Evolutionary conservation across 2,113 vertebrate species (phyloP).

Genomic region (Tricholaema leucomelas): DNA sequence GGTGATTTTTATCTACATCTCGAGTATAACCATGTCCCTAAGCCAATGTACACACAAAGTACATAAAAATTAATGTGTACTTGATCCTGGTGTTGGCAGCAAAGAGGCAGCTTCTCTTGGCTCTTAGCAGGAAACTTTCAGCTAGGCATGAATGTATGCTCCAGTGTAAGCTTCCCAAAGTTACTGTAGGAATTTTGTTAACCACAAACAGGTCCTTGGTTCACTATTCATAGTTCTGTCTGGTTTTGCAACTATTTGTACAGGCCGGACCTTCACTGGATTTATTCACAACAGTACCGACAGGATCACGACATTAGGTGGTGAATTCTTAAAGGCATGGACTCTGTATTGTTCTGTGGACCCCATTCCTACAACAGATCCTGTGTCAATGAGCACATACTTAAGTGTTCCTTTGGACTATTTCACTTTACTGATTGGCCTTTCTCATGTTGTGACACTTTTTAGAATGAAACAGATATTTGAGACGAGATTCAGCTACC

Average conservation of each 20-base stretch:
- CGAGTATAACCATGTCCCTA: neutral
- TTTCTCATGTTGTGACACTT: neutral
- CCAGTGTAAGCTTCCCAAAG: slow-evolving; percentile 29
- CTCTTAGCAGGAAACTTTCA: slow-evolving; percentile 45
- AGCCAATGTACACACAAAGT: slow-evolving; percentile 49
- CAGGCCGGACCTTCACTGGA: neutral
- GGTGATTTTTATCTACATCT: slow-evolving; percentile 43
- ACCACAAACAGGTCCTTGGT: slow-evolving; percentile 24
- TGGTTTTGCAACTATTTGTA: neutral
- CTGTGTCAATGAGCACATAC: neutral
- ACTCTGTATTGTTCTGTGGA: neutral
- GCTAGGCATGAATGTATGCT: neutral
- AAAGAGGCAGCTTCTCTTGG: slow-evolving; percentile 33
- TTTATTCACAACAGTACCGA: neutral
- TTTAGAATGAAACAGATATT: neutral
- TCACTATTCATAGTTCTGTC: neutral
- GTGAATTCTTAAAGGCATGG: neutral
- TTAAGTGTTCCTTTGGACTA: neutral
- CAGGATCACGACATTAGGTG: neutral
- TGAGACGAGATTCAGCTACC: neutral
- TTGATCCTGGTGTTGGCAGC: slow-evolving; percentile 13
- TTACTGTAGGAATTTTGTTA: slow-evolving; percentile 56
- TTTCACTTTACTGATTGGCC: neutral
- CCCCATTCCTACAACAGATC: neutral
- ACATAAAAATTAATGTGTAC: slow-evolving; percentile 48